A percentile compares a stretch with the other conserved stretches of the same genome.
These are phyloP conservation scores for Lathamus discolor DNA, from an alignment of 2,113 vertebrate species.

Conservation along the genomic window DNA sequence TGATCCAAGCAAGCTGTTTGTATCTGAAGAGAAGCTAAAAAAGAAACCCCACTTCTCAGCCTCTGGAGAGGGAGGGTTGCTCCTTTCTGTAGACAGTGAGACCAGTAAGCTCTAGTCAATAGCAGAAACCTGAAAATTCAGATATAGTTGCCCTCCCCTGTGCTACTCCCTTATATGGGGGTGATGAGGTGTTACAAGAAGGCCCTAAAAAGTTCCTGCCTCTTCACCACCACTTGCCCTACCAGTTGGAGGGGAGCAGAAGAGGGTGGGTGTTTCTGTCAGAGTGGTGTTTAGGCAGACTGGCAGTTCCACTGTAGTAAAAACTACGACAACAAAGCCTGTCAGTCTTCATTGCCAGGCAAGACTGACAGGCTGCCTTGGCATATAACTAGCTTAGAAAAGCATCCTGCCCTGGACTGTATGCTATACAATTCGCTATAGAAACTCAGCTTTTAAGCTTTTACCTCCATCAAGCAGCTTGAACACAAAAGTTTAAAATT, in stretches of 20 bases:
- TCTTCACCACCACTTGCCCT: background rate
- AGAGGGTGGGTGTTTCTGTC: background rate
- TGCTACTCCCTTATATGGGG: background rate
- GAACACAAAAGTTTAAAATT: background rate
- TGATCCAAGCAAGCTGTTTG: background rate
- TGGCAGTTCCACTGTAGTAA: background rate
- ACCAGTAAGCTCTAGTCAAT: background rate
- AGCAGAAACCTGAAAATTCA: background rate
- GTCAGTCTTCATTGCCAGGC: background rate
- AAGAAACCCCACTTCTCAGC: background rate
- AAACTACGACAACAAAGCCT: background rate
- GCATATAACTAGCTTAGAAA: background rate
- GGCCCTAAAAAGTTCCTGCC: background rate
- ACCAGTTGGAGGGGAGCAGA: background rate
- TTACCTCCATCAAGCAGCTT: background rate
- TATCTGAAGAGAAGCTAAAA: background rate
- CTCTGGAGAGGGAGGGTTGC: background rate
- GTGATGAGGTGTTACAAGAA: background rate
- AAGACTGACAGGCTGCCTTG: background rate
- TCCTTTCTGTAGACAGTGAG: background rate
- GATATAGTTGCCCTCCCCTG: background rate
- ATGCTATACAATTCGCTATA: background rate
- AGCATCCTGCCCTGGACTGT: background rate
- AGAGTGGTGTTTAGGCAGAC: background rate
- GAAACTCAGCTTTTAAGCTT: background rate